Evolutionary conservation across 1,140 invertebrate genomes (phyloP).

Genomic region (Ceratoteleas bidentatus): DNA sequence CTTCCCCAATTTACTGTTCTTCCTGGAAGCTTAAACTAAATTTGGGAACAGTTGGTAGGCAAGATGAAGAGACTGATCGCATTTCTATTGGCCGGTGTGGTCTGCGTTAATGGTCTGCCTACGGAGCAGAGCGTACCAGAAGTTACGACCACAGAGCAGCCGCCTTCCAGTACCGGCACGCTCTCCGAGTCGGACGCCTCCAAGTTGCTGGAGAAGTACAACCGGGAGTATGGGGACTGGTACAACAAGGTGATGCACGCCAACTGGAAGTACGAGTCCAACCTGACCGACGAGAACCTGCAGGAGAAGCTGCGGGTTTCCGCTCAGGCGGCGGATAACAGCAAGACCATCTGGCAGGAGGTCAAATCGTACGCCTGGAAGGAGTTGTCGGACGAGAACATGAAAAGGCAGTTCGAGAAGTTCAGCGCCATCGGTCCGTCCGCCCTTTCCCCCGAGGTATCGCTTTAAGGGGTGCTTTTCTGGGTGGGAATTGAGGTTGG

Average conservation of each 20-base stretch:
- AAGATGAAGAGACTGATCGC: constrained; percentile 24
- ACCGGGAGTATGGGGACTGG: constrained; percentile 79
- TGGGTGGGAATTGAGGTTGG: too few species aligned
- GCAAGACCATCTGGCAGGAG: constrained; percentile 82
- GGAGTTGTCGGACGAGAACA: constrained; percentile 83
- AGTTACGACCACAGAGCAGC: constrained; percentile 1
- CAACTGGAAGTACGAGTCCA: constrained; percentile 87
- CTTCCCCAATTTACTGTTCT: too few species aligned
- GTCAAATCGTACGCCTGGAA: constrained; percentile 85
- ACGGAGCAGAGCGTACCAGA: constrained; percentile 1
- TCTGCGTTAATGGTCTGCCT: constrained; percentile 10
- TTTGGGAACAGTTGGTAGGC: neutral
- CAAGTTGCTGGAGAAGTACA: constrained; percentile 15
- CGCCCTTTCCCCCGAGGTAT: constrained; percentile 85
- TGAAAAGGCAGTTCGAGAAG: constrained; percentile 85
- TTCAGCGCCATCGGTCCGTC: constrained; percentile 86
- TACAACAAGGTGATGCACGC: constrained; percentile 83
- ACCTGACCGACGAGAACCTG: constrained; percentile 87
- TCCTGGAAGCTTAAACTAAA: neutral
- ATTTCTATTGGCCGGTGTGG: constrained; percentile 11
- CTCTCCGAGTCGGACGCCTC: constrained; percentile 14
- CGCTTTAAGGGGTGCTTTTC: constrained; percentile 13
- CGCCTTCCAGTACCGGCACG: neutral
- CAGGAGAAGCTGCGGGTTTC: constrained; percentile 81
- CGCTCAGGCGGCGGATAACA: constrained; percentile 74